Percentiles rank a stretch among this genome's conserved stretches.
Evolutionary conservation across 1,140 invertebrate species (phyloP).

Genomic region (Danaus melanippus): DNA sequence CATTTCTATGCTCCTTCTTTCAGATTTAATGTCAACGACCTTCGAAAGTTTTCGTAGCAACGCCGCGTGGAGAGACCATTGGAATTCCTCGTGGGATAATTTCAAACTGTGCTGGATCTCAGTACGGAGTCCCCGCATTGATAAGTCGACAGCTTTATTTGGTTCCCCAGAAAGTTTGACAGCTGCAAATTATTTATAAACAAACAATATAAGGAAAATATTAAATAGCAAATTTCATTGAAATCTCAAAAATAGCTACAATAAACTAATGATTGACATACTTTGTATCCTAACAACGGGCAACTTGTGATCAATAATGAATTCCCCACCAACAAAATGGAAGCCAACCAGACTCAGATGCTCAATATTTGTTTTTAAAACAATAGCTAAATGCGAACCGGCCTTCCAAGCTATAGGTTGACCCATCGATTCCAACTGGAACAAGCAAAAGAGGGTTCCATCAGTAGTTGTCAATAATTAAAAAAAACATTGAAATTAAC

Average conservation of each 20-base stretch:
- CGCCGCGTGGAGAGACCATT: conserved; percentile 60
- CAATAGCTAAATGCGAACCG: conserved; percentile 55
- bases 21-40: conserved; percentile 62
- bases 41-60: conserved; percentile 56
- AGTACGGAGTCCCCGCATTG: conserved; percentile 56
- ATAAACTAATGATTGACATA: conserved; percentile 28
- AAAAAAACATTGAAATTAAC: too few species aligned
- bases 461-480: too few species aligned
- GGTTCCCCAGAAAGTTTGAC: conserved; percentile 57
- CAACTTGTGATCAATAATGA: conserved; percentile 58
- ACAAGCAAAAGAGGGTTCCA: conserved; percentile 7
- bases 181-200: conserved; percentile 33
- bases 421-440: conserved; percentile 59
- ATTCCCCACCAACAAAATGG: conserved; percentile 58
- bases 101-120: conserved; percentile 51
- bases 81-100: conserved; percentile 36
- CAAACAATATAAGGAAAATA: background rate
- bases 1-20: conserved; percentile 47
- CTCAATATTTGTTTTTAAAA: conserved; percentile 60
- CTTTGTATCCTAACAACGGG: conserved; percentile 64
- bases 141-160: conserved; percentile 58
- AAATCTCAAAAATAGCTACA: background rate
- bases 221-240: background rate
- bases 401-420: conserved; percentile 65
- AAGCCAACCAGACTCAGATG: conserved; percentile 54